phyloP scores from a whole-genome alignment of 2,113 vertebrate genomes.

The Manacus vitellinus region DNA sequence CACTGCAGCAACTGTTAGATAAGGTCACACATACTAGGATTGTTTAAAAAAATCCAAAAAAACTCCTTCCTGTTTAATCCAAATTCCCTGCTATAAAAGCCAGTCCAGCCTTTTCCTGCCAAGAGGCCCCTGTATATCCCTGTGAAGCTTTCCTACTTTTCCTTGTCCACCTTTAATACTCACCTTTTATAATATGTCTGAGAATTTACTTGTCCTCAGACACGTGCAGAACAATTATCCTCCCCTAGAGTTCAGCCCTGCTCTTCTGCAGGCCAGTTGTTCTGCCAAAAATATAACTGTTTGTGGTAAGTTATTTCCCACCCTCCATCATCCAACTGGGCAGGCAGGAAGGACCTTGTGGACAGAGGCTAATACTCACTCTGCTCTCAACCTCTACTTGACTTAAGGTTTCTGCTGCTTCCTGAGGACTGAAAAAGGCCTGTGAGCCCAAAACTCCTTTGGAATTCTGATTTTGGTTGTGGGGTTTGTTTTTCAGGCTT shows the following conservation, averaged over 20 bases:
- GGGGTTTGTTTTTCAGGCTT: background rate
- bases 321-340: background rate
- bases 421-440: background rate
- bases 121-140: background rate
- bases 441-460: background rate
- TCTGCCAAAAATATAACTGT: constrained; percentile 22
- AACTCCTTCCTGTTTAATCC: background rate
- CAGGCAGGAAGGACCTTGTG: background rate
- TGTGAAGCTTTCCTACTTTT: background rate
- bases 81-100: background rate
- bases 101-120: background rate
- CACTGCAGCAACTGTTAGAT: background rate
- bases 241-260: background rate
- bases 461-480: accelerated
- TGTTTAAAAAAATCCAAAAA: background rate
- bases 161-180: background rate
- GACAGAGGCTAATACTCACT: background rate
- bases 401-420: background rate
- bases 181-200: background rate
- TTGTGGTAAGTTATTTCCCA: background rate
- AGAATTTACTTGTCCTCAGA: background rate
- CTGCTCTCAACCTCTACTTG: background rate
- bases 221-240: background rate
- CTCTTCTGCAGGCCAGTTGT: background rate
- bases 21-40: background rate